A percentile compares a stretch with the other conserved stretches of the same genome.
Evolutionary conservation across 2,797 vertebrate species (phyloP).

Genomic region (Capromys pilorides): DNA sequence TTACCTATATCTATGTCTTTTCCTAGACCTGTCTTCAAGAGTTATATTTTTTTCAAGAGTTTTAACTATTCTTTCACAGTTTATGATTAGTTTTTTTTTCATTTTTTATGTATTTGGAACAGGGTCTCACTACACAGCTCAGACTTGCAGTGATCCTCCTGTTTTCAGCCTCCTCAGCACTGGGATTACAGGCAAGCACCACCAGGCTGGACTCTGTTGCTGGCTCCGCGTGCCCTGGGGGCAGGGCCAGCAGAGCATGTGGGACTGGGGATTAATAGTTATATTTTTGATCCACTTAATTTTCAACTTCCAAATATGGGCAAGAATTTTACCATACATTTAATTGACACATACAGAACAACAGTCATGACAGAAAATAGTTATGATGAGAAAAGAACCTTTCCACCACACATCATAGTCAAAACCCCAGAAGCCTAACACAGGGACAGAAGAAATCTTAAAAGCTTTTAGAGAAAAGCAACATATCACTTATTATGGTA

Average conservation of each 20-base stretch:
- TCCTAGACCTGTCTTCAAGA: neutral
- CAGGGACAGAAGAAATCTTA: neutral
- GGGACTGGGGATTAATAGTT: neutral
- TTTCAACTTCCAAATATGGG: neutral
- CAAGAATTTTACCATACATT: neutral
- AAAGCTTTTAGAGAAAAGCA: neutral
- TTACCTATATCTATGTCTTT: neutral
- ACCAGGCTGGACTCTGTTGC: no score
- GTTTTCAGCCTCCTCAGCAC: no score
- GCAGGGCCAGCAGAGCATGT: no score
- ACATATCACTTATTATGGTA: neutral
- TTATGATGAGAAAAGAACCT: neutral
- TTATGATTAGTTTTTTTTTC: neutral
- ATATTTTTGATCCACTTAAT: neutral
- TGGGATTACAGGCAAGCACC: no score
- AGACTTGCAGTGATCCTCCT: no score
- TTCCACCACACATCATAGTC: neutral
- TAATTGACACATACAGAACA: neutral
- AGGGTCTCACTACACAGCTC: no score
- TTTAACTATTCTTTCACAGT: neutral
- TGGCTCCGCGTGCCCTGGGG: no score
- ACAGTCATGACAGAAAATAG: neutral
- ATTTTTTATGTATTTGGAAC: no score
- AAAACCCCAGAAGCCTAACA: neutral
- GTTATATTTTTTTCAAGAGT: neutral